These are phyloP conservation scores for Hypotaenidia okinawae DNA, from an alignment of 2,797 vertebrate genomes.

Conservation along the genomic window DNA sequence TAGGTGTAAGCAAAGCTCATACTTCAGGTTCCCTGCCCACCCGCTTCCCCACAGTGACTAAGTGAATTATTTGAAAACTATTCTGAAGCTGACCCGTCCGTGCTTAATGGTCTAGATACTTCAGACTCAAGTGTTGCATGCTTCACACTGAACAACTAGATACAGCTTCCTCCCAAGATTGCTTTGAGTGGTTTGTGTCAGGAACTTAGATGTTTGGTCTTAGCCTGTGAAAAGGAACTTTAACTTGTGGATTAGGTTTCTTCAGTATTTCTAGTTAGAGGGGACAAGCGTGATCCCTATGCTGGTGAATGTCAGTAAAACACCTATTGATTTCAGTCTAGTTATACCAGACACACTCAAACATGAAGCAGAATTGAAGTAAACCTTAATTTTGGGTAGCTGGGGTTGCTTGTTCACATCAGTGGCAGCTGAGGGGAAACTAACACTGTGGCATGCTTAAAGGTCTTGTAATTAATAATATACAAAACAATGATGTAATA, in stretches of 20 bases:
- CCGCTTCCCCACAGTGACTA: no score
- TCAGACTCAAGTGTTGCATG: accelerated
- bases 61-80: neutral
- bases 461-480: neutral
- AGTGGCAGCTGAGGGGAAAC: neutral
- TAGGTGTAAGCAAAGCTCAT: neutral
- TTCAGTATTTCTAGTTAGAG: neutral
- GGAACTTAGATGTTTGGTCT: neutral
- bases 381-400: neutral
- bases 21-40: accelerated
- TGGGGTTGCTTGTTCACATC: neutral
- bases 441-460: neutral
- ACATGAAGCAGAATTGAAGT: neutral
- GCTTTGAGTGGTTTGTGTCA: neutral
- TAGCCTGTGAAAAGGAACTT: neutral
- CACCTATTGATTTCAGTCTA: neutral
- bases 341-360: neutral
- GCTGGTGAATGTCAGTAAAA: neutral
- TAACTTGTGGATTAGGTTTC: accelerated
- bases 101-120: accelerated
- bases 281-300: neutral
- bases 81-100: neutral
- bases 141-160: neutral
- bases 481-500: neutral
- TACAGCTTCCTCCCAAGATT: neutral